These are phyloP conservation scores for Phthorimaea operculella DNA, from an alignment of 1,140 invertebrate species.

Conservation along the genomic window DNA sequence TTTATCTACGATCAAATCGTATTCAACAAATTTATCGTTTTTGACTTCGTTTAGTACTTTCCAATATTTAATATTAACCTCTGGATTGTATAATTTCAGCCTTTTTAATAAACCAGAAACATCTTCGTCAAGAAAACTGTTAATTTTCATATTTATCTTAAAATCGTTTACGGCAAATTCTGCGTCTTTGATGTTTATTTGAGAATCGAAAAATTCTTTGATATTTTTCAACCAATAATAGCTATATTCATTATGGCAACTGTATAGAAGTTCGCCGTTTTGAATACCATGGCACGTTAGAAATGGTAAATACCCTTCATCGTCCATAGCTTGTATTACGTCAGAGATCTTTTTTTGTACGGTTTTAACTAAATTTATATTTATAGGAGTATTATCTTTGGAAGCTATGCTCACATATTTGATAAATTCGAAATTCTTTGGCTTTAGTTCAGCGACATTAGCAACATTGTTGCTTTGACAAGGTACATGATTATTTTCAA, in stretches of 20 bases:
- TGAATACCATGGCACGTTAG: slow-evolving; percentile 30
- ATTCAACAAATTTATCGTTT: neutral
- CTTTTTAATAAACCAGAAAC: slow-evolving; percentile 11
- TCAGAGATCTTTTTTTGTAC: slow-evolving; percentile 19
- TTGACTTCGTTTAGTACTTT: slow-evolving; percentile 2
- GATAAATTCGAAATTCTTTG: neutral
- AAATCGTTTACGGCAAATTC: neutral
- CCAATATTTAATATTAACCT: slow-evolving; percentile 14
- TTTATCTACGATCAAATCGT: slow-evolving; percentile 9
- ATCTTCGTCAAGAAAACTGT: slow-evolving; percentile 12
- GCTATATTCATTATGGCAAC: slow-evolving; percentile 24
- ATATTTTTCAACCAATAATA: slow-evolving; percentile 8
- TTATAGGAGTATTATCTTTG: slow-evolving; percentile 2
- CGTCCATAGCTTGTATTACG: slow-evolving; percentile 9
- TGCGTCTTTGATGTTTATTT: neutral
- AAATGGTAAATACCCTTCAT: slow-evolving; percentile 14
- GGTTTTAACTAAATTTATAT: slow-evolving; percentile 4
- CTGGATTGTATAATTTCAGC: slow-evolving; percentile 15
- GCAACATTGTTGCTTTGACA: neutral
- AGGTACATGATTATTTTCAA: neutral
- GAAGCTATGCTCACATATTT: neutral
- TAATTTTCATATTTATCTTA: slow-evolving; percentile 8
- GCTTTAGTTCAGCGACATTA: neutral
- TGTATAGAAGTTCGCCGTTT: slow-evolving; percentile 25
- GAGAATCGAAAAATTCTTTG: neutral